phyloP scores from a whole-genome alignment of 2,888 invertebrate genomes.

The Athalia circularis region DNA sequence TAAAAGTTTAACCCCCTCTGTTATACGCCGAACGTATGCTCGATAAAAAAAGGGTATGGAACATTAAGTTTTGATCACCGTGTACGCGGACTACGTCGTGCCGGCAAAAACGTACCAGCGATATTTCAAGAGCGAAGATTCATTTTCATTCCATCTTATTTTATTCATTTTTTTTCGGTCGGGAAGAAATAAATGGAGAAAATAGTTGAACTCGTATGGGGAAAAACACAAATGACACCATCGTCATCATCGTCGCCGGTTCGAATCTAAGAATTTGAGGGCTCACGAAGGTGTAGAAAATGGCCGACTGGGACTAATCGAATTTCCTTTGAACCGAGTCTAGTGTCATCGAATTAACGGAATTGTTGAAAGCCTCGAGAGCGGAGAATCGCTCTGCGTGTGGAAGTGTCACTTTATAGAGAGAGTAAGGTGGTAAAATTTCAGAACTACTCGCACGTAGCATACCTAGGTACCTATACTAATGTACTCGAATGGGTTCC shows the following conservation, averaged over 20 bases:
- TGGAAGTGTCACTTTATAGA: not conserved
- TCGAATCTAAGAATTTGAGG: not conserved
- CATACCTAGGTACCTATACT: too few relatives aligned
- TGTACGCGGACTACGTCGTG: too few relatives aligned
- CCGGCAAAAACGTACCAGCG: too few relatives aligned
- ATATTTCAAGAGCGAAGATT: too few relatives aligned
- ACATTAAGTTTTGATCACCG: constrained; percentile 9
- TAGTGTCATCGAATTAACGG: not conserved
- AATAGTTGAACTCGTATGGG: too few relatives aligned
- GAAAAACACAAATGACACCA: too few relatives aligned
- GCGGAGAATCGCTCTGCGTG: not conserved
- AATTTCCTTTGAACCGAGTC: constrained; percentile 2
- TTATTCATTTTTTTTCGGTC: not conserved
- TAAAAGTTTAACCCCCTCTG: constrained; percentile 15
- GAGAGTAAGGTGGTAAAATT: not conserved
- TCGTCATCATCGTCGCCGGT: too few relatives aligned
- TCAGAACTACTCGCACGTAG: too few relatives aligned
- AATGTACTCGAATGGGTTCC: too few relatives aligned
- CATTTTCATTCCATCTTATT: too few relatives aligned
- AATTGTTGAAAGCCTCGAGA: not conserved
- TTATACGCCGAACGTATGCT: not conserved
- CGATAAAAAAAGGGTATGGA: not conserved
- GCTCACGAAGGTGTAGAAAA: too few relatives aligned
- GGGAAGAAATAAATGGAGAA: not conserved
- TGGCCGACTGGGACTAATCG: not conserved